Evolutionary conservation across 2,113 vertebrate species (phyloP).

Genomic region (Pseudopipra pipra): DNA sequence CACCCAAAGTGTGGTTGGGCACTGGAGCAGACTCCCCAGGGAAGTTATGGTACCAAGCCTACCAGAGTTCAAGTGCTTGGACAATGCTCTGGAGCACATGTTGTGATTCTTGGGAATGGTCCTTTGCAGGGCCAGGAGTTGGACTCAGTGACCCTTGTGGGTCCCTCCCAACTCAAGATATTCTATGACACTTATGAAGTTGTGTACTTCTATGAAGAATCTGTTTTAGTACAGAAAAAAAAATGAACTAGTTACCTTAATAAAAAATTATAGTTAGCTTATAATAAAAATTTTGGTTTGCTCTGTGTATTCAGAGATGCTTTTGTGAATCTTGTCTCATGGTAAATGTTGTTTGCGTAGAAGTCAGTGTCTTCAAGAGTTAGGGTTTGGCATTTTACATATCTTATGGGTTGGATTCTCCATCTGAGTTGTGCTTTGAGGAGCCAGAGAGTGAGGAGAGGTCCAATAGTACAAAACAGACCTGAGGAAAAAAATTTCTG

Average conservation of each 20-base stretch:
- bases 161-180: not conserved
- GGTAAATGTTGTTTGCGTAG: not conserved
- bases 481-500: not conserved
- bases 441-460: not conserved
- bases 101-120: not conserved
- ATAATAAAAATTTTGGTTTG: not conserved
- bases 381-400: not conserved
- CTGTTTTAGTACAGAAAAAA: not conserved
- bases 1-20: accelerated
- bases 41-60: not conserved
- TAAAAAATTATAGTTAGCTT: not conserved
- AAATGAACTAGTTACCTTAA: not conserved
- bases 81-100: accelerated
- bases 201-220: not conserved
- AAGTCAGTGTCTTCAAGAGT: not conserved
- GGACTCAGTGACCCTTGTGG: not conserved
- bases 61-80: not conserved
- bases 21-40: not conserved
- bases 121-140: not conserved
- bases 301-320: not conserved
- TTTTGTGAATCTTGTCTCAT: not conserved
- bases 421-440: not conserved
- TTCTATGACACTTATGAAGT: not conserved
- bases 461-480: not conserved
- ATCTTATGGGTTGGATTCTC: not conserved